Conservation (phyloP, 2,113 vertebrate species). For the Sinocyclocheilus anophthalmus region DNA sequence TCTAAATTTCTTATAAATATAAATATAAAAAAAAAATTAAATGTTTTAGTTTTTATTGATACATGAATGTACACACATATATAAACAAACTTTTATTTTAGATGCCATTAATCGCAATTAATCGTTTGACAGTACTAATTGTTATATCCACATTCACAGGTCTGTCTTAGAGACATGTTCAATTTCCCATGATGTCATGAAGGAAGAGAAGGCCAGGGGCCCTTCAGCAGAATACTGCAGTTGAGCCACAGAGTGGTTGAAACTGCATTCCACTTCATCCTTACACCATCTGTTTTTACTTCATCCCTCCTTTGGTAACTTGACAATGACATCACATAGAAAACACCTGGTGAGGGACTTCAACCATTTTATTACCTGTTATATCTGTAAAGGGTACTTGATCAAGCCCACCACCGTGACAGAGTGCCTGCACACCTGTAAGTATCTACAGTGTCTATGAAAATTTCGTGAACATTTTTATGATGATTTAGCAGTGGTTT, state of each 20-base stretch:
- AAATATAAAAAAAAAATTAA: too few relatives aligned
- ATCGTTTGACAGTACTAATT: not conserved
- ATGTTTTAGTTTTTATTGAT: too few relatives aligned
- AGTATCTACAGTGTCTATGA: conserved; percentile 67
- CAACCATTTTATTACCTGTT: conserved; percentile 97
- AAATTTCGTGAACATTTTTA: not conserved
- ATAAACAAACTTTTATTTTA: too few relatives aligned
- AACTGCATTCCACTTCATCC: conserved; percentile 44
- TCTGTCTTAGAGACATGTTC: conserved; percentile 14
- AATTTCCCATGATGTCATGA: conserved; percentile 39
- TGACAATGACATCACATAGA: conserved; percentile 86
- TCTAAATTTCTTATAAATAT: too few relatives aligned
- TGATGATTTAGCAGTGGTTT: not conserved
- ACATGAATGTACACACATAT: too few relatives aligned
- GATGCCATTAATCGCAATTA: too few relatives aligned
- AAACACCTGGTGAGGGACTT: conserved; percentile 95
- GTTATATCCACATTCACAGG: not conserved
- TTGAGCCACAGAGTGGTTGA: conserved; percentile 61
- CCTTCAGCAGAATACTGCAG: conserved; percentile 61
- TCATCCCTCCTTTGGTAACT: conserved; percentile 57
- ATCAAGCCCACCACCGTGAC: conserved; percentile 98
- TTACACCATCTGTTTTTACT: conserved; percentile 61
- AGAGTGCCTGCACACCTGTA: conserved; percentile 98
- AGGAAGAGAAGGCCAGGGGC: conserved; percentile 56
- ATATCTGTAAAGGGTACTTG: conserved; percentile 96